Evolutionary conservation across 2,797 vertebrate genomes (phyloP), one percentile per base, ranked within the genome.

Genomic region (Manis pentadactyla): DNA sequence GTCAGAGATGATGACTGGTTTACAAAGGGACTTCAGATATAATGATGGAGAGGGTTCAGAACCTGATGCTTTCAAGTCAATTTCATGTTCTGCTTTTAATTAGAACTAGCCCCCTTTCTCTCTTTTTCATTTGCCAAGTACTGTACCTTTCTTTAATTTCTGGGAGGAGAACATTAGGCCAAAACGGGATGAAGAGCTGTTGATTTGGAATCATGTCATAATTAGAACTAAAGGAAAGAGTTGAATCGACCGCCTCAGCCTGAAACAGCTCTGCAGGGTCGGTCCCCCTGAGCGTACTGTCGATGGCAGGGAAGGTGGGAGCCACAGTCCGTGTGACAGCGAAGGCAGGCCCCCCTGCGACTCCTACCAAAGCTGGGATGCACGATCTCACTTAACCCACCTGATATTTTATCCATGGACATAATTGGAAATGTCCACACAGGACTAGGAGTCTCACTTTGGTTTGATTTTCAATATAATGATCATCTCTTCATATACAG

Each of bases 41-140:
- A 74, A 91, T 69, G 84, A 92, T 74, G 66, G 75, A 37, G 39
- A 85, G 53, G 90, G 86, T 64, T 90, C 73, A 57, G 57, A 73
- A 73, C 37, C n/a, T 17, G 7, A 11, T 14, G 11, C 39, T 90
- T 94, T 93, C 87, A 68, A 86, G 69, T 87, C 87, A 77, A 1
- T 81, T 73, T 77, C 55, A 53, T 14, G 17, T 71, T 92, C 57
- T 88, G 34, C 53, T 93, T 95, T 90, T 92, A 92, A 96, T 93
- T 97, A 95, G 46, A 91, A 25, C 11, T 21, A 64, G 34, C 39
- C 34, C 27, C 31, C 42, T 66, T 86, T 83, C 42, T 37, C 10
- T 78, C 39, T 68, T 63, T 66, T 64, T 75, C 31, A 59, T 90
- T 96, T 96, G 66, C 75, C 57, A 89, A 89, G 21, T 71, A 79